A percentile compares a stretch with the other conserved stretches of the same genome.
Conservation (phyloP, 2,113 vertebrate genomes). For the Tyrannus savana region DNA sequence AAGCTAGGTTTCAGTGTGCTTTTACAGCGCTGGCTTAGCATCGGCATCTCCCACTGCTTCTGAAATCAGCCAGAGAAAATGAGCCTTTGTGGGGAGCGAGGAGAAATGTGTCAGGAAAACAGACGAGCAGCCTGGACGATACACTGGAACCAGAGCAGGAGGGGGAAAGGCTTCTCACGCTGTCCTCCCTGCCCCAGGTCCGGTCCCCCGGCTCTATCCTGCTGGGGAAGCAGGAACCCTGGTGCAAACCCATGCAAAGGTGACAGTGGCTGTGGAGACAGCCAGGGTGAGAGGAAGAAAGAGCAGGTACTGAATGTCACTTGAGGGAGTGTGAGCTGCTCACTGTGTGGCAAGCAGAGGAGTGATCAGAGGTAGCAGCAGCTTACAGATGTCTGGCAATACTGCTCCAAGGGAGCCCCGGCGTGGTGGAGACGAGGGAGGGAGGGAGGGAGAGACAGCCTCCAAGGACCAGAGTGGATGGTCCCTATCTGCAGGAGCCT, state of each 20-base stretch:
- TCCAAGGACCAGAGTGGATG: neutral
- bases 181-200: neutral
- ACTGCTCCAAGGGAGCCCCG: neutral
- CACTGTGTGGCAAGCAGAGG: neutral
- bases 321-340: neutral
- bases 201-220: neutral
- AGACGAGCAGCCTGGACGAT: neutral
- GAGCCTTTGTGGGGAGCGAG: constrained; percentile 25
- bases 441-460: neutral
- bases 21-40: constrained; percentile 48
- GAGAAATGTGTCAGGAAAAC: constrained; percentile 20
- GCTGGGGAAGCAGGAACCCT: neutral
- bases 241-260: neutral
- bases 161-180: neutral
- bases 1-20: constrained; percentile 55
- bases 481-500: neutral
- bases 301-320: neutral
- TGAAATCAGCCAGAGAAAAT: constrained; percentile 57
- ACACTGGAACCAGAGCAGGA: neutral
- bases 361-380: neutral
- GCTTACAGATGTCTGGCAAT: neutral
- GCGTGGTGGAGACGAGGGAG: rapidly evolving
- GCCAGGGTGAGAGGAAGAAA: neutral
- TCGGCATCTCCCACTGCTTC: constrained; percentile 52
- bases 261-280: neutral